Conservation (phyloP, 2,888 invertebrate species). For the Julus scanicus region DNA sequence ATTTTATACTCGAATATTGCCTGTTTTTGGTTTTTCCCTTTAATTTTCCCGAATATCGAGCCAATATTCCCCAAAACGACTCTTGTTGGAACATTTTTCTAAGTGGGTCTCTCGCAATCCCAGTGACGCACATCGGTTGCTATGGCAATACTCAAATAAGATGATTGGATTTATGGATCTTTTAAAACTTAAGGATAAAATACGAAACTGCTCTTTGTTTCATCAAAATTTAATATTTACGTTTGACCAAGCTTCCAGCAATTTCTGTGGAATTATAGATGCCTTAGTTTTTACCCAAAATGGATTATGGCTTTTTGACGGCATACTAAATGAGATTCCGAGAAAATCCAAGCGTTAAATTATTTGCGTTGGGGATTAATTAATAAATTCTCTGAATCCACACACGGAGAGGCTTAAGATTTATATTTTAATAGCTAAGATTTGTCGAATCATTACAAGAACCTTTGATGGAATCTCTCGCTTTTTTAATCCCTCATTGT, state of each 20-base stretch:
- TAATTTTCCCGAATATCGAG: background rate
- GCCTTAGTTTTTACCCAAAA: background rate
- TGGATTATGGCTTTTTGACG: conserved; percentile 17
- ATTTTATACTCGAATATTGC: background rate
- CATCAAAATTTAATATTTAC: conserved; percentile 39
- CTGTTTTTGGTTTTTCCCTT: background rate
- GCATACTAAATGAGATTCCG: background rate
- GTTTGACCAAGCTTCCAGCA: background rate
- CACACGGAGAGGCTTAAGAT: background rate
- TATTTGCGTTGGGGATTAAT: background rate
- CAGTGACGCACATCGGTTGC: conserved; percentile 20
- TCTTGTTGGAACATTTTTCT: background rate
- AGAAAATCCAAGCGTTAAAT: background rate
- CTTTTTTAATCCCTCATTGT: background rate
- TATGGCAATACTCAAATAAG: conserved; percentile 30
- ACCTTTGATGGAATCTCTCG: background rate
- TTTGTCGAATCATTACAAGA: background rate
- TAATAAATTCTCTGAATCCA: background rate
- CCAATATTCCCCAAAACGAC: background rate
- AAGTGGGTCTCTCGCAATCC: background rate
- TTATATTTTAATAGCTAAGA: background rate
- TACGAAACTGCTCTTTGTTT: conserved; percentile 20
- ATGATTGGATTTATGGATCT: conserved; percentile 42
- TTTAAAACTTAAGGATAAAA: conserved; percentile 14
- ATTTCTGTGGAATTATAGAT: background rate